Evolutionary conservation across 2,113 vertebrate genomes (phyloP).

Genomic region (Australoheros scitulus): DNA sequence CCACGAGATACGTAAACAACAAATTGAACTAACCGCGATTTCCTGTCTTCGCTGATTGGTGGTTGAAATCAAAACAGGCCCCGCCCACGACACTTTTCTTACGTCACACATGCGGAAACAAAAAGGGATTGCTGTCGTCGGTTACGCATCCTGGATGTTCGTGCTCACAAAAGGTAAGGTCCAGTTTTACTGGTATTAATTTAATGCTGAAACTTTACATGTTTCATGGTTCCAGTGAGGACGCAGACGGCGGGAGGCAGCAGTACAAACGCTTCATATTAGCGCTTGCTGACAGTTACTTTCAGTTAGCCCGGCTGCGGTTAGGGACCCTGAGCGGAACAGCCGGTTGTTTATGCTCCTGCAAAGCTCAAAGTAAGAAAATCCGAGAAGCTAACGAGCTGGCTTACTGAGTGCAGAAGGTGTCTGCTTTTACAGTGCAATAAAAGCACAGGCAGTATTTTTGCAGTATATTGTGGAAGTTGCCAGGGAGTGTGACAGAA

Average conservation of each 20-base stretch:
- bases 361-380: background rate
- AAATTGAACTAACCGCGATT: slow-evolving; percentile 79
- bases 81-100: slow-evolving; percentile 23
- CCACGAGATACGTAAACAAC: slow-evolving; percentile 40
- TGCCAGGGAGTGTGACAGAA: background rate
- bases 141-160: background rate
- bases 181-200: background rate
- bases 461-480: too few species aligned
- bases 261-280: background rate
- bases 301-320: background rate
- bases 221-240: too few species aligned
- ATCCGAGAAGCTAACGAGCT: background rate
- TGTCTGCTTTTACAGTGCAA: too few species aligned
- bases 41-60: slow-evolving; percentile 62
- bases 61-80: slow-evolving; percentile 18
- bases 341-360: slow-evolving; percentile 33
- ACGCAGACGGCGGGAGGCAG: background rate
- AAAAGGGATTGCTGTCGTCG: slow-evolving; percentile 2
- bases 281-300: background rate
- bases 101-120: slow-evolving; percentile 14
- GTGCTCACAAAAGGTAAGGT: background rate
- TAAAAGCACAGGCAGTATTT: background rate
- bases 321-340: background rate
- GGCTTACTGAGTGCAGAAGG: too few species aligned
- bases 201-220: background rate